phyloP scores from a whole-genome alignment of 2,797 vertebrate species.

The Urophycis tenuis region DNA sequence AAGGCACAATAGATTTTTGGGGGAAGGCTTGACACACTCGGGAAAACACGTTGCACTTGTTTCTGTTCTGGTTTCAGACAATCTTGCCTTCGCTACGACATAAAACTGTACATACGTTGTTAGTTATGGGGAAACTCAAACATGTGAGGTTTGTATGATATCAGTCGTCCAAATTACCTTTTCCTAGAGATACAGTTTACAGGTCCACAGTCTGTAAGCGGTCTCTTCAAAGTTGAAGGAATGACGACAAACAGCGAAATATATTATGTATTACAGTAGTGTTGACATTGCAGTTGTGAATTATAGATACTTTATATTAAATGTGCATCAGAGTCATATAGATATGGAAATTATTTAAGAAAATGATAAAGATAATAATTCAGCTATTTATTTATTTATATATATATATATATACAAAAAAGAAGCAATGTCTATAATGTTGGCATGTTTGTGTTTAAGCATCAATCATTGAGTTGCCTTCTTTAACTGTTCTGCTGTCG shows the following conservation, averaged over 20 bases:
- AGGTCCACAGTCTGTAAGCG: conserved; percentile 56
- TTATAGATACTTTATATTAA: conserved; percentile 79
- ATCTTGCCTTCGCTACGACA: conserved; percentile 70
- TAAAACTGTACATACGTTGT: conserved; percentile 66
- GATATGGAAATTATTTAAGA: conserved; percentile 80
- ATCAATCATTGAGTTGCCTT: conserved; percentile 80
- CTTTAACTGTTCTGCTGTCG: conserved; percentile 74
- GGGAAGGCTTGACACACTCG: conserved; percentile 40
- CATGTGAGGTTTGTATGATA: conserved; percentile 58
- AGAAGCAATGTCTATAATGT: conserved; percentile 74
- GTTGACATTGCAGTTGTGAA: conserved; percentile 74
- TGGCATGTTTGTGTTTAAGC: conserved; percentile 80
- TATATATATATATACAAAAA: conserved; percentile 31
- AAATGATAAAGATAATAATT: conserved; percentile 73
- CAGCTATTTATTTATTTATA: conserved; percentile 80
- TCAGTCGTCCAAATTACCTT: conserved; percentile 48
- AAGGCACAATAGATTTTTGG: conserved; percentile 10
- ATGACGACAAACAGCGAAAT: conserved; percentile 61
- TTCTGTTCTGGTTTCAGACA: conserved; percentile 71
- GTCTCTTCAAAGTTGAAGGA: conserved; percentile 59
- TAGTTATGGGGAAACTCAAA: conserved; percentile 50
- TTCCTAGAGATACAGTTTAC: conserved; percentile 43
- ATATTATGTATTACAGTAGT: conserved; percentile 70
- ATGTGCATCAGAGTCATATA: conserved; percentile 80
- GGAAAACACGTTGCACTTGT: conserved; percentile 58